Base-by-base conservation (phyloP, 2,113 vertebrate genomes). In the Spheniscus mendiculus region DNA sequence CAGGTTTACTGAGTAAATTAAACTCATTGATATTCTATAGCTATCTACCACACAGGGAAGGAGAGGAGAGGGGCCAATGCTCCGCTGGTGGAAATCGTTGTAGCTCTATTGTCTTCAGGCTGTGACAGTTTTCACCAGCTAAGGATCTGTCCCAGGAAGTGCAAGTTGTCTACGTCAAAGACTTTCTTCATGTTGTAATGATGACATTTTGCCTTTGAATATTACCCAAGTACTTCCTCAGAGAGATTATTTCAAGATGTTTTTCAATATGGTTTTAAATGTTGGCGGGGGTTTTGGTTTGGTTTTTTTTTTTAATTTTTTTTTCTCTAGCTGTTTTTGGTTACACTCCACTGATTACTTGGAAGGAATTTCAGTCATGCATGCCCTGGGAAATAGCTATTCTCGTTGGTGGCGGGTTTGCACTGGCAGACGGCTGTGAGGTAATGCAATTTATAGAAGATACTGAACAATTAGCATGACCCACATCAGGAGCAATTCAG, bases 381-480 rank as follows among this genome's bases (percentile, higher is more conserved):
- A 99, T 99, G 99, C 99, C 99, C 20, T 99, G 99, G 99, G 99
- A 99, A 90, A 99, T 99, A 94, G 98, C 98, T 83, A 98, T 99
- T 90, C 98, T 99, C 58, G 99, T 99, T 69, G 99, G 99, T 76
- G 99, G 99, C 9, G 99, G 99, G 23, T 99, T 99, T 97, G 99
- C 99, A 19, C 97, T 99, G 89, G 99, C 99, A 98, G 99, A 99
- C 50, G 99, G 99, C 65, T 99, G 99, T 84, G 98, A 99, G 99
- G 99, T 99, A 98, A 98, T 76, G 61, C 69, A 87, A 62, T 95
- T 78, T 95, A 93, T 93, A 79, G 81, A 97, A 73, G 32, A 79
- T 74, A 74, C 29, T 90, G 87, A 96, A 95, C 42, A 94, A 87
- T 93, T 80, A 94, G 36, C 10, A 10, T 94, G 87, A 44, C 56